A percentile compares a stretch with the other conserved stretches of the same genome.
phyloP scores from a whole-genome alignment of 2,113 vertebrate genomes.

The Butastur rufipennis region DNA sequence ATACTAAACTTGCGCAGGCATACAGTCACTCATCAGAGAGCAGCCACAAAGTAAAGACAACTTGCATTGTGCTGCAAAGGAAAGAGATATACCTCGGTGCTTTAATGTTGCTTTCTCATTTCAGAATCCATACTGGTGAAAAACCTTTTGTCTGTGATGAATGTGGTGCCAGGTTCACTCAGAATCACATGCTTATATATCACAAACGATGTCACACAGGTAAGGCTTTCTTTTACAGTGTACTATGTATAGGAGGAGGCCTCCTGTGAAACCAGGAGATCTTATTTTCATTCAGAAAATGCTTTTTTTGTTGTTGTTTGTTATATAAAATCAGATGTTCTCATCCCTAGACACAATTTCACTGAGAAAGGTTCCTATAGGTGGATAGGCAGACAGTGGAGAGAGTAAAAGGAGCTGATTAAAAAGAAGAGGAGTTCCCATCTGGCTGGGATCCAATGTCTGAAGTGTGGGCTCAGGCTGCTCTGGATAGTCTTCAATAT shows the following conservation, averaged over 20 bases:
- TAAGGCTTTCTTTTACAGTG: conserved; percentile 43
- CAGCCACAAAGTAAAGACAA: background rate
- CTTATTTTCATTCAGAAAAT: background rate
- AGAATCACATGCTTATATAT: conserved; percentile 98
- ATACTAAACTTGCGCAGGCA: too few species aligned
- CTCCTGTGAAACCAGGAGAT: background rate
- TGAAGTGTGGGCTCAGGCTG: background rate
- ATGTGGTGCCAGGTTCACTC: conserved; percentile 92
- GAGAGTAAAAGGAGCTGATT: background rate
- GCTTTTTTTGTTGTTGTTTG: accelerated
- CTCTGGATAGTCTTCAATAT: background rate
- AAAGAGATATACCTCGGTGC: background rate
- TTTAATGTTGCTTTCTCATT: conserved; percentile 53
- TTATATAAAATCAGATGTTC: accelerated
- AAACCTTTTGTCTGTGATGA: conserved; percentile 94
- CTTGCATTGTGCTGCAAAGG: background rate
- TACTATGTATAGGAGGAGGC: background rate
- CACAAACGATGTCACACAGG: conserved; percentile 96
- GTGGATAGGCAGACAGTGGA: background rate
- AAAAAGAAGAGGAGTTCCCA: background rate
- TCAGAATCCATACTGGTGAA: conserved; percentile 95
- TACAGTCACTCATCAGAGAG: background rate
- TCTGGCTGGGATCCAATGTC: background rate
- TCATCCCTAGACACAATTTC: accelerated
- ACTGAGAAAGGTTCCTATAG: background rate